These are phyloP conservation scores for Tortricodes alternella DNA, from an alignment of 2,888 invertebrate genomes.

Conservation along the genomic window DNA sequence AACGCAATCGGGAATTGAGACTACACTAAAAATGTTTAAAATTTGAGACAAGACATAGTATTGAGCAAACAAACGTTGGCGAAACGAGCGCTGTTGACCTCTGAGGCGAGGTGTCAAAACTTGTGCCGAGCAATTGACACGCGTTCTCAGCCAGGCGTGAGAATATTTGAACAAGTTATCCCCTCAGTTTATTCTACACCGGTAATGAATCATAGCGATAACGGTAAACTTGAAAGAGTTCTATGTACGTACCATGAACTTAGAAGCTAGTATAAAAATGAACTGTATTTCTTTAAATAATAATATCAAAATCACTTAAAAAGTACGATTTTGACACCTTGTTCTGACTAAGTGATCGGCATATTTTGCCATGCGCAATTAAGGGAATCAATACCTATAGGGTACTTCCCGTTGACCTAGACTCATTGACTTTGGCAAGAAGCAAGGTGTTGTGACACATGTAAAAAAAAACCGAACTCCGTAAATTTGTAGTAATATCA, in stretches of 20 bases:
- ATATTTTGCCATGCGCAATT: no score
- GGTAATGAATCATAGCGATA: conserved; percentile 79
- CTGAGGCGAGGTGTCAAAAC: conserved; percentile 71
- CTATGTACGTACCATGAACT: conserved; percentile 63
- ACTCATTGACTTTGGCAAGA: no score
- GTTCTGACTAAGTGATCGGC: no score
- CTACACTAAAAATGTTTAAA: neutral
- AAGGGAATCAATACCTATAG: no score
- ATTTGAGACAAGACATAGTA: conserved; percentile 37
- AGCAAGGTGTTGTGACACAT: no score
- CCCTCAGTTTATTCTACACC: conserved; percentile 72
- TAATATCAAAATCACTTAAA: no score
- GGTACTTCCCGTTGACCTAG: no score
- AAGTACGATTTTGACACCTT: no score
- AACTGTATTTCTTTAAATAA: no score
- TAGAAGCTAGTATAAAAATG: conserved; percentile 60
- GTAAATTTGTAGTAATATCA: no score
- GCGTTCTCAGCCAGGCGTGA: conserved; percentile 69
- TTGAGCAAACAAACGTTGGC: conserved; percentile 68
- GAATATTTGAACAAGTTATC: conserved; percentile 77
- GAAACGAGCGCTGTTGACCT: conserved; percentile 71
- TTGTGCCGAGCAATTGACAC: conserved; percentile 70
- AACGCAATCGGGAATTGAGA: no score
- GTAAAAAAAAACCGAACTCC: no score
- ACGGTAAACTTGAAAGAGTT: conserved; percentile 69